phyloP scores from a whole-genome alignment of 2,113 vertebrate species.

The Grantiella picta region DNA sequence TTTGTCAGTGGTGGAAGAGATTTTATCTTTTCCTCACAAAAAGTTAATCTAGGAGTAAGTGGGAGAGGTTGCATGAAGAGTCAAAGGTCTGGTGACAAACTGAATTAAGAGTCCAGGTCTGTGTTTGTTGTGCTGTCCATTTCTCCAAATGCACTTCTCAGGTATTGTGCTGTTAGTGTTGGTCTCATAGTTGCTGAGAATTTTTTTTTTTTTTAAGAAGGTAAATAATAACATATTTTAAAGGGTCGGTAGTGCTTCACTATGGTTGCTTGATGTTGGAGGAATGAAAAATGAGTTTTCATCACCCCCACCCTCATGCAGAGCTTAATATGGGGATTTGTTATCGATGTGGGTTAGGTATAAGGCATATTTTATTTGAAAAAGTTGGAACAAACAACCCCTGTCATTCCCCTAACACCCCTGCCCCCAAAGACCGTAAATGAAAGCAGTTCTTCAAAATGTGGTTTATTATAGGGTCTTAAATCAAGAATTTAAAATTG shows the following conservation, averaged over 20 bases:
- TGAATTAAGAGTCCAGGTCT: background rate
- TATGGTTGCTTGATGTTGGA: background rate
- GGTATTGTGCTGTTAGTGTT: background rate
- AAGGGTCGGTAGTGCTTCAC: background rate
- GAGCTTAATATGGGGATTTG: background rate
- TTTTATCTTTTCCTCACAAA: background rate
- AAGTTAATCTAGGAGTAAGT: background rate
- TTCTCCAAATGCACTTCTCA: background rate
- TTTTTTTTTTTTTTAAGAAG: background rate
- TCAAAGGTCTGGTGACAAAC: background rate
- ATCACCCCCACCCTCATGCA: background rate
- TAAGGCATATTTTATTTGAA: background rate
- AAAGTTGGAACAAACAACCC: background rate
- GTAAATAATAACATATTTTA: background rate
- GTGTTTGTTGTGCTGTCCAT: background rate
- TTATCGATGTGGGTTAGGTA: background rate
- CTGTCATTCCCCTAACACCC: rapidly evolving
- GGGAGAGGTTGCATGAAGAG: background rate
- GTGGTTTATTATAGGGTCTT: background rate
- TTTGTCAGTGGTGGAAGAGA: background rate
- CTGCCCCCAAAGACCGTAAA: background rate
- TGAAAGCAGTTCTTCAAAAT: background rate
- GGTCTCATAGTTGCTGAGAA: background rate
- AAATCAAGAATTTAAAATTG: background rate
- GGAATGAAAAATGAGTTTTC: background rate